Evolutionary conservation across 2,113 vertebrate genomes (phyloP).

Genomic region (Meriones unguiculatus): DNA sequence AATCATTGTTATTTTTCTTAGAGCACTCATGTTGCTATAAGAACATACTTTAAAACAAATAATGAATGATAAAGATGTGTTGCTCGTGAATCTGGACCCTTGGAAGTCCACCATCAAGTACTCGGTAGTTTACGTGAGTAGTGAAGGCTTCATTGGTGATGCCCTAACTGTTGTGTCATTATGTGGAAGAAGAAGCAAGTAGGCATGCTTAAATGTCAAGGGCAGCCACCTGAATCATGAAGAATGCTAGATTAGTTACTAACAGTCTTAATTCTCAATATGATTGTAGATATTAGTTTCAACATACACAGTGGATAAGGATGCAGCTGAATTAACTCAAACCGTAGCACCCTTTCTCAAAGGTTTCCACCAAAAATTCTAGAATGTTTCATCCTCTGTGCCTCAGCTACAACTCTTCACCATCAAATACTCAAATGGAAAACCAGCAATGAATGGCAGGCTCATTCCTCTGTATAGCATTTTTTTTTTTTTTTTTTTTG

Average conservation of each 20-base stretch:
- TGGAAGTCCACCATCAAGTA: not conserved
- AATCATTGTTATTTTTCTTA: not conserved
- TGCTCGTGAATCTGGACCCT: not conserved
- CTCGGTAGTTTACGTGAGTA: not conserved
- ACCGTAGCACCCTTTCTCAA: not conserved
- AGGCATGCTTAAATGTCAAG: not conserved
- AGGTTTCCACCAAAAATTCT: not conserved
- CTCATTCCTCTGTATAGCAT: not conserved
- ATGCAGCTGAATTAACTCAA: not conserved
- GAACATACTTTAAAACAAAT: not conserved
- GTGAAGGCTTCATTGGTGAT: rapidly evolving
- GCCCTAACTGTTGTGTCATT: not conserved
- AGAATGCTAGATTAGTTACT: not conserved
- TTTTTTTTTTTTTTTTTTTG: not conserved
- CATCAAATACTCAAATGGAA: not conserved
- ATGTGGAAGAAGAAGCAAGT: not conserved
- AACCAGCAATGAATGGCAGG: not conserved
- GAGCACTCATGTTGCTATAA: not conserved
- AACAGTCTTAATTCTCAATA: not conserved
- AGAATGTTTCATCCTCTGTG: not conserved
- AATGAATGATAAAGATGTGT: not conserved
- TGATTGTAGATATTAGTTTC: not conserved
- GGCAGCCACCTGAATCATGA: not conserved
- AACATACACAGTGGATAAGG: not conserved
- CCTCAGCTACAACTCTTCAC: not conserved